These are phyloP conservation scores for Adelosebastes latens DNA, from an alignment of 2,797 vertebrate genomes.

Conservation along the genomic window DNA sequence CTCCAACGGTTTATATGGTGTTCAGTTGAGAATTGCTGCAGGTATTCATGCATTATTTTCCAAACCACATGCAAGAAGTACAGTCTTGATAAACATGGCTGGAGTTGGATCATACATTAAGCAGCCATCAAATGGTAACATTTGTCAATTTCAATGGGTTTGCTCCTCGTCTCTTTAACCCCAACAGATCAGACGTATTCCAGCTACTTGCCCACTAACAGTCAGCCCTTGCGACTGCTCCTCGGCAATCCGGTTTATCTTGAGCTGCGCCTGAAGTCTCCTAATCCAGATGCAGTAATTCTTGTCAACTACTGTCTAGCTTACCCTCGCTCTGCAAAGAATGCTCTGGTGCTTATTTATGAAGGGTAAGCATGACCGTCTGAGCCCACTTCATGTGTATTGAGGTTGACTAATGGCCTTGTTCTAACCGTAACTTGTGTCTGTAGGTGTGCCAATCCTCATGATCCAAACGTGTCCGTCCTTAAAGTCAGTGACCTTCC, in stretches of 20 bases:
- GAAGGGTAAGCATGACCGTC: slow-evolving; percentile 70
- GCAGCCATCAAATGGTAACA: neutral
- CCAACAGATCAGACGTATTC: slow-evolving; percentile 68
- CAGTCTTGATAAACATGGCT: neutral
- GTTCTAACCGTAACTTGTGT: accelerated
- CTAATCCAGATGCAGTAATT: slow-evolving; percentile 59
- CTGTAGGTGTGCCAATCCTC: slow-evolving; percentile 77
- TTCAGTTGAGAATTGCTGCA: slow-evolving; percentile 73
- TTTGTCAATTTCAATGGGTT: neutral
- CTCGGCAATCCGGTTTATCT: slow-evolving; percentile 77
- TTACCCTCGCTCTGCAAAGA: slow-evolving; percentile 78
- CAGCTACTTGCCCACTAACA: slow-evolving; percentile 51
- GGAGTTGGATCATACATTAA: neutral
- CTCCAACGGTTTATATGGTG: slow-evolving; percentile 58
- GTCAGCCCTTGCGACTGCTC: slow-evolving; percentile 67
- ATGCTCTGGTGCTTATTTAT: slow-evolving; percentile 78
- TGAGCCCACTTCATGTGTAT: neutral
- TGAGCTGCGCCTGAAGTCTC: slow-evolving; percentile 67
- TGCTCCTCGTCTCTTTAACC: neutral
- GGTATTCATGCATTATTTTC: slow-evolving; percentile 49
- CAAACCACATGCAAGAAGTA: neutral
- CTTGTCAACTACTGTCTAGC: slow-evolving; percentile 84
- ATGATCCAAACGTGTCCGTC: slow-evolving; percentile 57
- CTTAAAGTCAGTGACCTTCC: slow-evolving; percentile 50
- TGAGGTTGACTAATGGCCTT: neutral